These are phyloP conservation scores for Nomada goodeniana DNA, from an alignment of 2,888 invertebrate species.

Conservation along the genomic window DNA sequence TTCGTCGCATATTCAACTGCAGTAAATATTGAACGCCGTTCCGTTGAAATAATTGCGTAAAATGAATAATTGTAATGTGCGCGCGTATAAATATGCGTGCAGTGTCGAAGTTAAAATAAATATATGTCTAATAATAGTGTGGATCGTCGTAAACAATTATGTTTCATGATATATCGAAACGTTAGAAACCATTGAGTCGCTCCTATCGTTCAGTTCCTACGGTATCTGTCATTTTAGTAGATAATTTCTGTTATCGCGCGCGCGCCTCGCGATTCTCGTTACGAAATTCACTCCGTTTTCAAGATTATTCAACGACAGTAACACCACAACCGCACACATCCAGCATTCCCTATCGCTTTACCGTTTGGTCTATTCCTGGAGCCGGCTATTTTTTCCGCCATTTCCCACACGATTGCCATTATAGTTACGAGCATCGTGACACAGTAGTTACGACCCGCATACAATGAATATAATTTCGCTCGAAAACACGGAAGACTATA, in stretches of 20 bases:
- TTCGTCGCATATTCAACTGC: not conserved
- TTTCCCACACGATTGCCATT: constrained; percentile 46
- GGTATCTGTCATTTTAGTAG: too few species aligned
- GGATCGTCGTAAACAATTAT: too few species aligned
- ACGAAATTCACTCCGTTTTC: constrained; percentile 58
- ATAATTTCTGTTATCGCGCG: too few species aligned
- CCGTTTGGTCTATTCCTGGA: constrained; percentile 35
- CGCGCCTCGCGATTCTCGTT: constrained; percentile 27
- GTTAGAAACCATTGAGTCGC: too few species aligned
- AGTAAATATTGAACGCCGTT: not conserved
- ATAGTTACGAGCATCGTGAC: constrained; percentile 35
- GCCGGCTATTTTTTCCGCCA: constrained; percentile 44
- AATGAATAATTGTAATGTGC: not conserved
- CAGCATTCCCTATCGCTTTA: constrained; percentile 26
- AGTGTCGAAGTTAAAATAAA: not conserved
- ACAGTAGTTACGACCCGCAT: constrained; percentile 37
- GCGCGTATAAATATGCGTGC: too few species aligned
- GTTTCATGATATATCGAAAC: too few species aligned
- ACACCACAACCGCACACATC: constrained; percentile 55
- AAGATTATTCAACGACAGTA: constrained; percentile 65
- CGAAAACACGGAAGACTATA: constrained; percentile 19
- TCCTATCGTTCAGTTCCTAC: too few species aligned
- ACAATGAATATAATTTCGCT: constrained; percentile 23
- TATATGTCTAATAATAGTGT: not conserved
- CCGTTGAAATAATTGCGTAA: not conserved